A percentile compares a stretch with the other conserved stretches of the same genome.
phyloP scores from a whole-genome alignment of 1,140 invertebrate genomes.

The Apocrypta bakeri region DNA sequence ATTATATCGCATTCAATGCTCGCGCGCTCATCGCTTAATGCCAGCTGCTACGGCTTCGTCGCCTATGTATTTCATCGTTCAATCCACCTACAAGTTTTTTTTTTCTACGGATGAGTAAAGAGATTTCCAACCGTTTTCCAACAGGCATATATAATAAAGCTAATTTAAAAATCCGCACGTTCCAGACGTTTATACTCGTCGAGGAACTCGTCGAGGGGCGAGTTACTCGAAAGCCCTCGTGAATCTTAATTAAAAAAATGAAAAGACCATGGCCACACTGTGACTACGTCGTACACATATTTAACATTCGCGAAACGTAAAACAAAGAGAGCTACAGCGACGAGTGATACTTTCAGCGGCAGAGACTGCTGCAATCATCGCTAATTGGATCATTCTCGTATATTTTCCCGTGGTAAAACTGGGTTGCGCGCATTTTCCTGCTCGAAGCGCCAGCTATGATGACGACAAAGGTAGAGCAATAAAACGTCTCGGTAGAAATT shows the following conservation, averaged over 20 bases:
- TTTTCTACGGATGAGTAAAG: too few relatives aligned
- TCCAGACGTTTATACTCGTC: conserved; percentile 15
- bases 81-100: too few relatives aligned
- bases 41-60: too few relatives aligned
- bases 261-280: neutral
- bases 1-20: too few relatives aligned
- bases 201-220: neutral
- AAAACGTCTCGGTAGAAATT: neutral
- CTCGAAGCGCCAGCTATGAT: neutral
- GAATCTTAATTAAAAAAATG: conserved; percentile 35
- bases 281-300: neutral
- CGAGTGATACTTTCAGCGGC: conserved; percentile 19
- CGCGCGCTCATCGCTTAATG: too few relatives aligned
- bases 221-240: neutral
- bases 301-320: neutral
- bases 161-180: conserved; percentile 10
- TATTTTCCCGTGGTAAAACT: neutral
- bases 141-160: too few relatives aligned
- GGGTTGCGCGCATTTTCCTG: neutral
- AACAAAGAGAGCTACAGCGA: conserved; percentile 20
- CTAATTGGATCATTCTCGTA: conserved; percentile 43
- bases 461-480: neutral
- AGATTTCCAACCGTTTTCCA: too few relatives aligned
- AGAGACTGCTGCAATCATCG: neutral
- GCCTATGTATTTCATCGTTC: too few relatives aligned